Conservation (phyloP, 2,888 invertebrate species). For the Augochlorella aurata region DNA sequence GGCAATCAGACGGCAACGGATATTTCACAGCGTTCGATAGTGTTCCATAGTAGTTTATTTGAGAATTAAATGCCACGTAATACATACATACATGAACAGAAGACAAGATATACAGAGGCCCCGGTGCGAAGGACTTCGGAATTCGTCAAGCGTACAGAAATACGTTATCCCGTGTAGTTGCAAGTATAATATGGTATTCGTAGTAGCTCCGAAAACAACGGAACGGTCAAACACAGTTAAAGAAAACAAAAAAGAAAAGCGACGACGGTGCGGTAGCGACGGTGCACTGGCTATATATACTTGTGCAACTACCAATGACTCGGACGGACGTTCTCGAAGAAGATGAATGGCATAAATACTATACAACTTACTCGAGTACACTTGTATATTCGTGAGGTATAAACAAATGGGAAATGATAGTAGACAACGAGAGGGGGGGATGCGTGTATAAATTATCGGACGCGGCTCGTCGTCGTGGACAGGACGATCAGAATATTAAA, state of each 20-base stretch:
- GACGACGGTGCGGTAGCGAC: constrained; percentile 3
- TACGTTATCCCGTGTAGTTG: constrained; percentile 1
- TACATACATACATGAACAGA: constrained; percentile 7
- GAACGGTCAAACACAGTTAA: too few relatives aligned
- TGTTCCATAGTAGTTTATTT: constrained; percentile 13
- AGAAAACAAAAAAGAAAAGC: not conserved
- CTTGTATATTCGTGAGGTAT: constrained; percentile 31
- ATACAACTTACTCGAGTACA: constrained; percentile 34
- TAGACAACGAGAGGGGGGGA: constrained; percentile 29
- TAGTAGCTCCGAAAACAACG: not conserved
- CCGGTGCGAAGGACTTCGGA: constrained; percentile 5
- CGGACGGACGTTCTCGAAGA: constrained; percentile 43
- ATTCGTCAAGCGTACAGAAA: constrained; percentile 48
- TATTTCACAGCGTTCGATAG: not conserved
- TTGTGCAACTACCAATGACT: constrained; percentile 16
- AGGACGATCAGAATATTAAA: constrained; percentile 25
- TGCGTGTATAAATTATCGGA: constrained; percentile 36
- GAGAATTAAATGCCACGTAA: constrained; percentile 15
- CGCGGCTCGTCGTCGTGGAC: not conserved
- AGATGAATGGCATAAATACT: constrained; percentile 39
- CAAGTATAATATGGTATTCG: constrained; percentile 1
- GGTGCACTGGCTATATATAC: constrained; percentile 22
- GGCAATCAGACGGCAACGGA: not conserved
- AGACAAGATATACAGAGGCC: not conserved
- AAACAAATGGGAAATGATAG: constrained; percentile 45